Percentiles rank a stretch among this genome's conserved stretches.
These are phyloP conservation scores for Bombyx mandarina DNA, from an alignment of 1,140 invertebrate species.

Conservation along the genomic window DNA sequence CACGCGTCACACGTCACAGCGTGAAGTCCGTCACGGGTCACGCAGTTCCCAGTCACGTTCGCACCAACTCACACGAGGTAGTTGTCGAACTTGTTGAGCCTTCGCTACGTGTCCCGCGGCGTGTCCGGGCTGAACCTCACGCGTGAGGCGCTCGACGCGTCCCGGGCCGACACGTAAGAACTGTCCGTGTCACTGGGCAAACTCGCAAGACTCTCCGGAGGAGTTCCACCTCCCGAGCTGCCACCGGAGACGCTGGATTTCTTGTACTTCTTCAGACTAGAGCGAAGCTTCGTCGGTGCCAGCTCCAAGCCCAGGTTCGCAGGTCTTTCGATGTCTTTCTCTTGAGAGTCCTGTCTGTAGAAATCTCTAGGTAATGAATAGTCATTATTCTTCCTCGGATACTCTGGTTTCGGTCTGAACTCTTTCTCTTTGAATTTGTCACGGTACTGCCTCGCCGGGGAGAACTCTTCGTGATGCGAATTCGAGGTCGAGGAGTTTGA, in stretches of 20 bases:
- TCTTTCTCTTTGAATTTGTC: constrained; percentile 47
- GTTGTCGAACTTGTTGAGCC: constrained; percentile 60
- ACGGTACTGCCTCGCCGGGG: constrained; percentile 38
- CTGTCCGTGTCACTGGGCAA: constrained; percentile 84
- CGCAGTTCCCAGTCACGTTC: constrained; percentile 11
- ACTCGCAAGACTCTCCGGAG: constrained; percentile 87
- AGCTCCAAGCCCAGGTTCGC: constrained; percentile 78
- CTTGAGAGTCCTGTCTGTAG: constrained; percentile 73
- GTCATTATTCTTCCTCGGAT: constrained; percentile 62
- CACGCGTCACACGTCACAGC: not conserved
- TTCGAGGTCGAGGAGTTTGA: constrained; percentile 50
- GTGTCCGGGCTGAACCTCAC: constrained; percentile 87
- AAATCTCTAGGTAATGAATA: constrained; percentile 55
- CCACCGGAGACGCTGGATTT: constrained; percentile 66
- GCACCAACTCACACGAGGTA: constrained; percentile 60
- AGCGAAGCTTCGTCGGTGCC: constrained; percentile 76
- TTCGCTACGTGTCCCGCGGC: constrained; percentile 62
- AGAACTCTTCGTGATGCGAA: constrained; percentile 48
- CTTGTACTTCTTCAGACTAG: constrained; percentile 81
- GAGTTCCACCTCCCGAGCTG: constrained; percentile 79
- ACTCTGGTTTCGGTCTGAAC: constrained; percentile 59
- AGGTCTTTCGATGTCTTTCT: constrained; percentile 75
- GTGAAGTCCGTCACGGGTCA: constrained; percentile 12
- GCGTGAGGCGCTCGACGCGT: constrained; percentile 75
- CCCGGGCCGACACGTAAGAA: constrained; percentile 87